phyloP scores from a whole-genome alignment of 2,797 vertebrate genomes.

The Spinus olivaceus region DNA sequence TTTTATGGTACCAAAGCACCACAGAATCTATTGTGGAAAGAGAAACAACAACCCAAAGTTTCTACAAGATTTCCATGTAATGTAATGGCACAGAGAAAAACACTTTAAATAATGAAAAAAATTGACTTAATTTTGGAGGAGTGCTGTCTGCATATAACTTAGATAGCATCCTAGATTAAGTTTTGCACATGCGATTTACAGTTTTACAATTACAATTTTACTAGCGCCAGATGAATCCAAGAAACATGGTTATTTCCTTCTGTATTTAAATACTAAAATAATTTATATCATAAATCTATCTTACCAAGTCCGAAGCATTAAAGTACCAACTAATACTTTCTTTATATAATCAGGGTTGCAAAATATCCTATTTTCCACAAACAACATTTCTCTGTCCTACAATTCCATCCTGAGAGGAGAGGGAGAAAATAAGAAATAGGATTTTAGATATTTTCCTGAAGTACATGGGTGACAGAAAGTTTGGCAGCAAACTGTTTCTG shows the following conservation, averaged over 20 bases:
- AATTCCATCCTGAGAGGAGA: background rate
- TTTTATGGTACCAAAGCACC: background rate
- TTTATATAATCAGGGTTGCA: background rate
- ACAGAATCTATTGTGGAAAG: background rate
- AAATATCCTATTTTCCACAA: background rate
- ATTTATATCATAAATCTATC: background rate
- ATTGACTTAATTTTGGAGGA: background rate
- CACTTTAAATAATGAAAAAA: background rate
- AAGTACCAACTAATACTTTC: background rate
- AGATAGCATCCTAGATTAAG: background rate
- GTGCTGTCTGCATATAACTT: background rate
- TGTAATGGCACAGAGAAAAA: background rate
- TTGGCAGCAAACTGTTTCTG: background rate
- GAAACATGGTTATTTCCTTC: background rate
- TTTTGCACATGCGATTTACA: background rate
- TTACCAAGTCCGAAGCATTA: background rate
- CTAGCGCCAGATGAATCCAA: background rate
- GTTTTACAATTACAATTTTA: background rate
- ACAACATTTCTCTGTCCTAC: background rate
- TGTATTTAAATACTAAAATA: background rate
- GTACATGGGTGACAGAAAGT: background rate
- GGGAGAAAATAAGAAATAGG: background rate
- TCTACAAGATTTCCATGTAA: background rate
- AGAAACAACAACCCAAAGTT: background rate
- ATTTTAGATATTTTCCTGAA: background rate